Conservation (phyloP, 2,113 vertebrate species). For the Phalacrocorax aristotelis region DNA sequence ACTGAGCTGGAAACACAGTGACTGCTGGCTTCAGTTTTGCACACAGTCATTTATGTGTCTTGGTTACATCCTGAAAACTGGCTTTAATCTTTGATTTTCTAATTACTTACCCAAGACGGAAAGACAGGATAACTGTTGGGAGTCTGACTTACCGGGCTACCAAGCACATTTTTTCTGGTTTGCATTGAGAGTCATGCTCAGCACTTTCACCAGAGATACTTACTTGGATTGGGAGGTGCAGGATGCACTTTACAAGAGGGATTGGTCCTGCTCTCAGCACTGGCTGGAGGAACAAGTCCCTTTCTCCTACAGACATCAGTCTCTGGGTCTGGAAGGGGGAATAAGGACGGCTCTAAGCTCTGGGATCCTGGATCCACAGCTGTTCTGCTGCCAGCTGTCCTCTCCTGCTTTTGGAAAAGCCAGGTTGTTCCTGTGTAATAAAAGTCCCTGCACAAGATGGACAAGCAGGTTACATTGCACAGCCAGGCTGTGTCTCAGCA, state of each 20-base stretch:
- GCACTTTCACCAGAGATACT: background rate
- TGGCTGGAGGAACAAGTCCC: background rate
- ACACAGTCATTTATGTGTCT: background rate
- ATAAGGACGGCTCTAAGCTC: background rate
- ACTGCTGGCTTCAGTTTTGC: background rate
- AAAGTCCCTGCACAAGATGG: background rate
- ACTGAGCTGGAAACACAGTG: background rate
- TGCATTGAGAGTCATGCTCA: background rate
- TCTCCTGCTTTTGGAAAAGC: background rate
- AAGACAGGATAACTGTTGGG: background rate
- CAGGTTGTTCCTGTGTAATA: background rate
- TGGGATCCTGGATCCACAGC: background rate
- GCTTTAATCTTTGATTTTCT: background rate
- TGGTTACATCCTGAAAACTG: background rate
- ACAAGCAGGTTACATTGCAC: background rate
- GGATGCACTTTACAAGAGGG: background rate
- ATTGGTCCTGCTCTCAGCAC: background rate
- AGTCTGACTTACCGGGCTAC: background rate
- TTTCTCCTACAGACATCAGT: background rate
- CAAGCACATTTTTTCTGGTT: background rate
- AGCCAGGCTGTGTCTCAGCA: background rate
- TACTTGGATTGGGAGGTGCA: background rate
- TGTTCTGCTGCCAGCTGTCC: background rate
- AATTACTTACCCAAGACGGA: background rate
- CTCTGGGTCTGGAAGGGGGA: background rate